Evolutionary conservation across 2,888 invertebrate genomes (phyloP).

Genomic region (Dicranocentrus wangi): DNA sequence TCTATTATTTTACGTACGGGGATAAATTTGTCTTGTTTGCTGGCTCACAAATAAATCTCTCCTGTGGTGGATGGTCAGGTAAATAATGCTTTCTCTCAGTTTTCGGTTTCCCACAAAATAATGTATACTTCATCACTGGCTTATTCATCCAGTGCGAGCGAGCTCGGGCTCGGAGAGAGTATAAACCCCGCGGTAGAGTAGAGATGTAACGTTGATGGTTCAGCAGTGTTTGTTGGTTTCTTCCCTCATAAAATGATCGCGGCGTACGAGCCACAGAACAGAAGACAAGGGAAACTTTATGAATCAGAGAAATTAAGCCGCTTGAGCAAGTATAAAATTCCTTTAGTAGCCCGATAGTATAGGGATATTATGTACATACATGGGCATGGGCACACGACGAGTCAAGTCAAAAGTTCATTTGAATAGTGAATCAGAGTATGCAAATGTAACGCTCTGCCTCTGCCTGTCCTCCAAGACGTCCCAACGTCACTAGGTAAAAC

Average conservation of each 20-base stretch:
- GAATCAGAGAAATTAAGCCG: conserved; percentile 37
- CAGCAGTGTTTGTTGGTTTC: background rate
- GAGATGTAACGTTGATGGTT: background rate
- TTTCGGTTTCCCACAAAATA: conserved; percentile 37
- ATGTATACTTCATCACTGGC: background rate
- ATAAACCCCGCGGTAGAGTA: too few species aligned
- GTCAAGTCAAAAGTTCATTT: conserved; percentile 46
- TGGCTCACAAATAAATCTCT: conserved; percentile 16
- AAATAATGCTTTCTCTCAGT: conserved; percentile 19
- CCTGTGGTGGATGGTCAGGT: conserved; percentile 37
- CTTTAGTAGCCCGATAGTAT: too few species aligned
- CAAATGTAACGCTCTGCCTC: background rate
- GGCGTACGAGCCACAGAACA: background rate
- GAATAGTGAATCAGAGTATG: conserved; percentile 19
- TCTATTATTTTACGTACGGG: conserved; percentile 30
- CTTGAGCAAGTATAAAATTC: conserved; percentile 38
- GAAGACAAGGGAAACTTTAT: conserved; percentile 17
- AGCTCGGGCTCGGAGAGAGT: too few species aligned
- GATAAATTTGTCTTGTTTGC: conserved; percentile 45
- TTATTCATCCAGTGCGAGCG: too few species aligned
- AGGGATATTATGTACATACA: too few species aligned
- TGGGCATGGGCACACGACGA: too few species aligned
- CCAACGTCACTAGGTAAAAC: background rate
- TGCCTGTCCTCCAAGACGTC: background rate
- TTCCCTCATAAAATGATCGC: background rate